Conservation (phyloP, 2,113 vertebrate species). For the Pitta sordida region DNA sequence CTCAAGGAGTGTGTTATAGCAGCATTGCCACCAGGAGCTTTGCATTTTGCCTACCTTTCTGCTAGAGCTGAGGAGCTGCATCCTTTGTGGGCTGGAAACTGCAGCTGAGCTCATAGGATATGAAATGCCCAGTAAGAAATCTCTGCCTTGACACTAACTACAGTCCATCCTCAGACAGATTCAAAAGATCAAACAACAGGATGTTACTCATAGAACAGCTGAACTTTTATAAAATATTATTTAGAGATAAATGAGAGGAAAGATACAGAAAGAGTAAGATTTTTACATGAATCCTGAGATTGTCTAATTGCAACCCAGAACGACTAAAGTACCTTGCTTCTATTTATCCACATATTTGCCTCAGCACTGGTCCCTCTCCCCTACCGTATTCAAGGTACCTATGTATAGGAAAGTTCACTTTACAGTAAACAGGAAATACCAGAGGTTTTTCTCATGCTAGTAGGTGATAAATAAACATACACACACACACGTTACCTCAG, state of each 20-base stretch:
- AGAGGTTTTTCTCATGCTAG: neutral
- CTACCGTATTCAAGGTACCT: neutral
- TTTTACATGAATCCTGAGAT: neutral
- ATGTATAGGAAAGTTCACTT: neutral
- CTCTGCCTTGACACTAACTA: neutral
- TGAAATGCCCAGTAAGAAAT: neutral
- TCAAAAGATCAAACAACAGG: neutral
- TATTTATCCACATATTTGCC: neutral
- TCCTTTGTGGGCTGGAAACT: neutral
- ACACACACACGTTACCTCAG: accelerated
- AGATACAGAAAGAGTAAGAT: neutral
- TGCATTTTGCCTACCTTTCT: neutral
- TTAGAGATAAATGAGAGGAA: neutral
- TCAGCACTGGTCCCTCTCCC: neutral
- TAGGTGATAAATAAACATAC: neutral
- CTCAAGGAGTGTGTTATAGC: neutral
- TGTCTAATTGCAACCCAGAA: neutral
- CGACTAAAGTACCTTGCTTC: neutral
- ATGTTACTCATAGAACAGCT: neutral
- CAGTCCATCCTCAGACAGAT: neutral
- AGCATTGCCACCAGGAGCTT: accelerated
- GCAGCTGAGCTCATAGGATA: neutral
- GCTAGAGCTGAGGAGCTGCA: neutral
- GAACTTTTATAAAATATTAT: neutral
- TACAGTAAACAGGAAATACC: neutral